These are phyloP conservation scores for Drosophila hydei DNA, from an alignment of 1,140 invertebrate genomes.

Conservation along the genomic window DNA sequence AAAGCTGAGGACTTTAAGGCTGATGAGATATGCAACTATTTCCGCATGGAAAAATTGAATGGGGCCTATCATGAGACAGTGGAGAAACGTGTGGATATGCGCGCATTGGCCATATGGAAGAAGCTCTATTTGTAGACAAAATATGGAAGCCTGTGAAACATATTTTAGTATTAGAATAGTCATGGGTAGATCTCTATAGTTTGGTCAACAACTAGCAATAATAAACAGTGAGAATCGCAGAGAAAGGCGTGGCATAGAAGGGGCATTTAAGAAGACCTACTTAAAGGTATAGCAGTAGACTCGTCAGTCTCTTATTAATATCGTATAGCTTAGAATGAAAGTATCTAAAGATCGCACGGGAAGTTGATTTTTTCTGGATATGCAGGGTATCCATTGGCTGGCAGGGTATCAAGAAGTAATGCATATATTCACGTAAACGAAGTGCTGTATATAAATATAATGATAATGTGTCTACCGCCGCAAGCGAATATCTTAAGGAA, in stretches of 20 bases:
- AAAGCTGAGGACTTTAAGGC: slow-evolving; percentile 26
- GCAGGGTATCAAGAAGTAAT: not conserved
- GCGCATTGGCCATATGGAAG: slow-evolving; percentile 40
- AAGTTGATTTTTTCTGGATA: not conserved
- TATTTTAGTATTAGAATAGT: not conserved
- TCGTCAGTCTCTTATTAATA: too few relatives aligned
- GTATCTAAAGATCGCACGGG: too few relatives aligned
- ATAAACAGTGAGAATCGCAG: too few relatives aligned
- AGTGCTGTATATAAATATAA: not conserved
- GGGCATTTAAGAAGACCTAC: too few relatives aligned
- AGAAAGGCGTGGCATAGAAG: too few relatives aligned
- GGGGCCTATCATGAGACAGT: slow-evolving; percentile 36
- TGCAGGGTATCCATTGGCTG: not conserved
- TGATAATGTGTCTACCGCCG: slow-evolving; percentile 7
- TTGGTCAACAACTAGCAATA: too few relatives aligned
- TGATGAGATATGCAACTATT: slow-evolving; percentile 45
- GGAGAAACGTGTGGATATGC: slow-evolving; percentile 17
- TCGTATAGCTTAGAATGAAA: too few relatives aligned
- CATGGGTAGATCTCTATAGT: too few relatives aligned
- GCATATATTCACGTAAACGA: not conserved
- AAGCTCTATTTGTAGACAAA: slow-evolving; percentile 37
- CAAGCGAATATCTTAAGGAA: slow-evolving; percentile 4
- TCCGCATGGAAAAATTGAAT: slow-evolving; percentile 20
- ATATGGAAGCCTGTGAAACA: not conserved
- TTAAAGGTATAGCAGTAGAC: too few relatives aligned